Evolutionary conservation across 1,140 invertebrate genomes (phyloP).

Genomic region (Euwallacea similis): DNA sequence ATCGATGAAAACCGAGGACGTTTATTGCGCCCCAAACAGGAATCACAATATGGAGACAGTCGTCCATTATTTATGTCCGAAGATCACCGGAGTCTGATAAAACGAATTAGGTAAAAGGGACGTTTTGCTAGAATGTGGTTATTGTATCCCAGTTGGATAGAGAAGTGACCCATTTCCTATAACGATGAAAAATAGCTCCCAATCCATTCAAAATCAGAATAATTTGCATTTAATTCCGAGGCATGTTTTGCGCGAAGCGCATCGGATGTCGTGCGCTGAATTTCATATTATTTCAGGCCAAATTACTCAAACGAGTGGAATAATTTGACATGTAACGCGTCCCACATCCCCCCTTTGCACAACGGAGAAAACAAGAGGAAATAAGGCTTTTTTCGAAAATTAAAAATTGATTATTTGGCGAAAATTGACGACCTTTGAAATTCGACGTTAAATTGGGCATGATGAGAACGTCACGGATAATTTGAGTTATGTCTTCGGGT

Average conservation of each 20-base stretch:
- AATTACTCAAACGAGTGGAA: constrained; percentile 41
- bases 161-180: neutral
- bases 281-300: constrained; percentile 33
- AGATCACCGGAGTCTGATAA: constrained; percentile 24
- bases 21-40: constrained; percentile 22
- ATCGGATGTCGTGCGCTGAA: constrained; percentile 35
- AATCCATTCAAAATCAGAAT: constrained; percentile 26
- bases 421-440: constrained; percentile 18
- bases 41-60: constrained; percentile 26
- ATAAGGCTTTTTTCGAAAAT: constrained; percentile 19
- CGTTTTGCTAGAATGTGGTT: constrained; percentile 15
- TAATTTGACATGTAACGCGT: constrained; percentile 35
- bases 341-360: neutral
- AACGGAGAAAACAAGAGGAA: neutral
- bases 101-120: constrained; percentile 22
- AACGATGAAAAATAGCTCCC: neutral
- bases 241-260: constrained; percentile 20
- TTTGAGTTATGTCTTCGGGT: constrained; percentile 16
- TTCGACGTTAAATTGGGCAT: constrained; percentile 15
- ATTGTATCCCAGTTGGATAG: neutral
- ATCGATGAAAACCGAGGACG: constrained; percentile 16
- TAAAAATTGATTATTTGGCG: constrained; percentile 25
- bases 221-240: constrained; percentile 21
- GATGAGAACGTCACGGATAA: constrained; percentile 14
- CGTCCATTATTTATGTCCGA: constrained; percentile 21